These are phyloP conservation scores for Phaetusa simplex DNA, from an alignment of 2,113 vertebrate genomes.

Conservation along the genomic window DNA sequence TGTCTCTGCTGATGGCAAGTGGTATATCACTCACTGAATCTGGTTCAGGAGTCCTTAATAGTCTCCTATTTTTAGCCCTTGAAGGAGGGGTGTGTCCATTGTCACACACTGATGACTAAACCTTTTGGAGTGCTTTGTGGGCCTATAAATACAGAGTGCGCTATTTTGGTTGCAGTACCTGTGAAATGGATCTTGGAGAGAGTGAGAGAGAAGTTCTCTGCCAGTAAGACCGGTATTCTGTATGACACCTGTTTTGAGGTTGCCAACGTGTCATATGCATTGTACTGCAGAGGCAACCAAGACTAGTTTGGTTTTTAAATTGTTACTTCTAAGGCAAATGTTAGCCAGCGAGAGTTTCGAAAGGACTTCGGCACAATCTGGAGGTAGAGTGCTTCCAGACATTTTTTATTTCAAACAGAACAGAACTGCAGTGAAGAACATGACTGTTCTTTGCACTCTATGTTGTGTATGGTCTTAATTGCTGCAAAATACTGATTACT, in stretches of 20 bases:
- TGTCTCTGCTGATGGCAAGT: not conserved
- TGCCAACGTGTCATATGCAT: fast-evolving
- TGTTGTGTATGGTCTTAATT: not conserved
- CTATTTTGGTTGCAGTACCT: slow-evolving; percentile 44
- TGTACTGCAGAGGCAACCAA: not conserved
- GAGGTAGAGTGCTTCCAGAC: not conserved
- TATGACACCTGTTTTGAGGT: not conserved
- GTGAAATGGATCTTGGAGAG: not conserved
- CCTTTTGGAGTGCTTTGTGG: not conserved
- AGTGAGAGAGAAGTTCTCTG: not conserved
- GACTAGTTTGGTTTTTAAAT: not conserved
- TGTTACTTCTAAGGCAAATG: not conserved
- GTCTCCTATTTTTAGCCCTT: not conserved
- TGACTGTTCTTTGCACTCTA: not conserved
- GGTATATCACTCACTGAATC: not conserved
- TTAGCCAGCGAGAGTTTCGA: not conserved
- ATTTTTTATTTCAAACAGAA: not conserved
- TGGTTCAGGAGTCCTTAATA: not conserved
- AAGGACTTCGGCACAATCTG: not conserved
- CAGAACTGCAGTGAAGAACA: not conserved
- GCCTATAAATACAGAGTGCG: not conserved
- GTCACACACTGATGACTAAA: not conserved
- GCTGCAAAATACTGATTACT: not conserved
- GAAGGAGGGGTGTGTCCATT: not conserved
- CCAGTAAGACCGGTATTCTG: not conserved